These are phyloP conservation scores for Gila robusta DNA, from an alignment of 2,797 vertebrate genomes.

Conservation along the genomic window DNA sequence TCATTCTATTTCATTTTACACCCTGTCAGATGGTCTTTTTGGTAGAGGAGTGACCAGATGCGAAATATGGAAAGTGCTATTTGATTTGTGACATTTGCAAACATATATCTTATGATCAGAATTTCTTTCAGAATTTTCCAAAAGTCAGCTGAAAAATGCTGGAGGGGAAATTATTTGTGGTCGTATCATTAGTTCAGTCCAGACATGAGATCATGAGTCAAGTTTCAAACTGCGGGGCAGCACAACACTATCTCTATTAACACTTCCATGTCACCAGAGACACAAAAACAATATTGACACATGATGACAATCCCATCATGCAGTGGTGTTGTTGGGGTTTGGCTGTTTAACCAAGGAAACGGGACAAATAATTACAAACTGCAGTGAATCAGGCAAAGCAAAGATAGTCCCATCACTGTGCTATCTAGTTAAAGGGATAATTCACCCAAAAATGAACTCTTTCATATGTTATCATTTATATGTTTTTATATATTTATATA, in stretches of 20 bases:
- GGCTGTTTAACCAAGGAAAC: slow-evolving; percentile 38
- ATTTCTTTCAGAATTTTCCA: slow-evolving; percentile 37
- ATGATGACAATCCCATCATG: slow-evolving; percentile 23
- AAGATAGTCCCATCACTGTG: slow-evolving; percentile 37
- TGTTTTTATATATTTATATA: too few species aligned
- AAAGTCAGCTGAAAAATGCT: slow-evolving; percentile 10
- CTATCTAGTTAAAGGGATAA: too few species aligned
- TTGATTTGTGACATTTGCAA: slow-evolving; percentile 18
- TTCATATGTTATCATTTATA: too few species aligned
- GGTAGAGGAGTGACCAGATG: slow-evolving; percentile 6
- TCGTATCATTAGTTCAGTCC: slow-evolving; percentile 10
- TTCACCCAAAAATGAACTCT: background rate
- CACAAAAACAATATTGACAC: slow-evolving; percentile 29
- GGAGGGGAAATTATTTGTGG: background rate
- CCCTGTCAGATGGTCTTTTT: background rate
- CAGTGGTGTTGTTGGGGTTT: slow-evolving; percentile 2
- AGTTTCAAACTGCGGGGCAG: background rate
- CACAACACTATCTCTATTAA: background rate
- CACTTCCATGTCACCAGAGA: slow-evolving; percentile 11
- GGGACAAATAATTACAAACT: slow-evolving; percentile 48
- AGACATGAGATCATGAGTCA: slow-evolving; percentile 16
- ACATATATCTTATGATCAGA: slow-evolving; percentile 8
- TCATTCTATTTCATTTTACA: background rate
- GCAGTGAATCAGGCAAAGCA: slow-evolving; percentile 50
- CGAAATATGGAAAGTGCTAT: slow-evolving; percentile 1